Evolutionary conservation across 2,113 vertebrate genomes (phyloP), one percentile per base, ranked within the genome.

Genomic region (Puma concolor): DNA sequence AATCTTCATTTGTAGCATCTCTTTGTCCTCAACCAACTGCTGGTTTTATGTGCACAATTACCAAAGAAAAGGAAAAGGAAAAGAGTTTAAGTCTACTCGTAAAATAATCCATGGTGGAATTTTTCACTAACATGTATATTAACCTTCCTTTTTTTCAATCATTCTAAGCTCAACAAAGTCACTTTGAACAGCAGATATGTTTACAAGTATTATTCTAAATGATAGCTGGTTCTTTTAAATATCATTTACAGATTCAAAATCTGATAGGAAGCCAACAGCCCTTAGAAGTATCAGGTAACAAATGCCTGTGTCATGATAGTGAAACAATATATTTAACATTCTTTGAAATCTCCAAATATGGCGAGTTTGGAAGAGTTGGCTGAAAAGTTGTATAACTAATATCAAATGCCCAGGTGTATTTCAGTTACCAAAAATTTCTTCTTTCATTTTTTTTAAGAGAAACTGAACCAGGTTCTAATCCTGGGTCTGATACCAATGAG

Each of bases 341-440:
- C 82, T 94, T 71, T 86, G 72, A 94, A 89, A 66, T 82, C 82
- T 96, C 50, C 60, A 36, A 86, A 50, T 11, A 48, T 76, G 66
- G 76, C 2, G 15, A 19, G 44, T 57, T 92, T 76, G 38, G 69
- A 69, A 92, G n/a, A 96, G 36, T 41, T 71, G 63, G 12, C 19
- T 92, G 72, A 89, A 94, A 88, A 27, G 7, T 29, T 92, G 38
- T 76, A 5, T 57, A 85, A 71, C 27, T 71, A 52, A 38, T 66
- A 64, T 57, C 63, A 52, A 81, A 88, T 85, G 17, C 1, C 5
- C 9, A 19, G 48, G 25, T 82, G 3, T 16, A 44, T 48, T 90
- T 87, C 27, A 50, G 23, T 44, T 79, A 31, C 81, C 69, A 57
- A 66, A 80, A 90, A 69, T 48, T 48, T 2, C 10, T 66, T 88